Base-by-base conservation (phyloP, 1,140 invertebrate genomes). In the Ruditapes philippinarum region DNA sequence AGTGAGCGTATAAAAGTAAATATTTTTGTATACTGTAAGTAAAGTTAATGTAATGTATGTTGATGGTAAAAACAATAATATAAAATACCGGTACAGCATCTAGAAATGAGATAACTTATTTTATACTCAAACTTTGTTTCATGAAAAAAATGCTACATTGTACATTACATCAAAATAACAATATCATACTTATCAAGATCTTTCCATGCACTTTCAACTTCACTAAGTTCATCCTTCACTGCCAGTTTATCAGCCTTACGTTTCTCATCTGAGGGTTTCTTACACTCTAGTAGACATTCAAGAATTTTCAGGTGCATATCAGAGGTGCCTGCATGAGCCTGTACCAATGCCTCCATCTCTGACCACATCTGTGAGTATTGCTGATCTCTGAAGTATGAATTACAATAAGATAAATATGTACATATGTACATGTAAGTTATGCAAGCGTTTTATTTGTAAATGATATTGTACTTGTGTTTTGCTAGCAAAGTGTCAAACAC, bases 301-400 rank as follows among this genome's bases (percentile, higher is more conserved):
- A 99, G 96, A 19, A 99, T 97, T 92, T 97, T 97, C 73, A 97
- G 97, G 94, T 99, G 98, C 86, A 96, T 95, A 28, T 96, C 97
- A 92, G 96, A 96, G 60, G 97, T 96, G 73, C 90, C 90, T 95
- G 97, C 96, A 93, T 99, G 98, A 11, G 97, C 97, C 83, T 97
- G 97, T 0, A 99, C 95, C 82, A 99, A 97, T 17, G 97, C 97
- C 95, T 99, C 98, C 40, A 99, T 95, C 94, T 99, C 99, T 57
- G 97, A 97, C 97, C 98, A 99, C 93, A 99, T 97, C 65, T 98
- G 96, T 81, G 97, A 97, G 96, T 99, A 99, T 92, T 99, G 98
- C 92, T 99, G 98, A 91, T 99, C 98, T 91, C 97, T 97, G 92
- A 73, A 91, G 65, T 54, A 12, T 36, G 25, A 14, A 12, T n/a